Evolutionary conservation across 2,113 vertebrate genomes (phyloP), one percentile per base, ranked within the genome.

Genomic region (Theropithecus gelada): DNA sequence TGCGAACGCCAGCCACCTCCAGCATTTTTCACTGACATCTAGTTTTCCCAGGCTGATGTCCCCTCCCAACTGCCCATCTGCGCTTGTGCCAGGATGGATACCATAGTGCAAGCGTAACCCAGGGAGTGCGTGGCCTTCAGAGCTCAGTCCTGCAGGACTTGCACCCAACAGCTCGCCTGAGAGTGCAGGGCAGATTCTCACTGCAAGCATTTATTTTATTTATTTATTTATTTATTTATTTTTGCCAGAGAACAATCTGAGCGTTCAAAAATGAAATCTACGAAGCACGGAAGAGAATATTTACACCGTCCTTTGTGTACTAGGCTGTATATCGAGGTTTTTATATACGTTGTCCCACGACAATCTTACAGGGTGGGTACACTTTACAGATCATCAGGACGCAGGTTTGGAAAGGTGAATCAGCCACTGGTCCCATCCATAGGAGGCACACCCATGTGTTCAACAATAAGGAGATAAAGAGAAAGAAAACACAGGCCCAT

Each of bases 11-110:
- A 93, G 13, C 57, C 70, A 80, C 93, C 89, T 88, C 97, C 87
- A 52, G 92, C 93, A 81, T 83, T 92, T 83, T 95, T 93, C 97
- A 89, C 92, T 57, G 83, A 73, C 81, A 93, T 97, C 89, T 96
- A 82, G 87, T 93, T 96, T 92, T 90, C 96, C 87, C 90, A 87
- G 70, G 86, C 55, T 75, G 57, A 35, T 66, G 87, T 95, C 68
- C 50, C 90, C 96, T 38, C 94, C 59, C 40, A 17, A 81, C 82
- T 17, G 52, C 25, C 88, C 81, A 85, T 90, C 96, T 73, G 96
- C 79, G 96, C 92, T 94, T 52, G 23, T 32, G 72, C 48, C 59
- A 43, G 2, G 7, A 18, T 11, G 45, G 35, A 45, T 27, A 10
- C 43, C 14, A 3, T 32, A 20, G 27, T 17, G 12, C 35, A 79